Evolutionary conservation across 2,888 invertebrate species (phyloP), one percentile per base, ranked within the genome.

Genomic region (Spisula subtruncata): DNA sequence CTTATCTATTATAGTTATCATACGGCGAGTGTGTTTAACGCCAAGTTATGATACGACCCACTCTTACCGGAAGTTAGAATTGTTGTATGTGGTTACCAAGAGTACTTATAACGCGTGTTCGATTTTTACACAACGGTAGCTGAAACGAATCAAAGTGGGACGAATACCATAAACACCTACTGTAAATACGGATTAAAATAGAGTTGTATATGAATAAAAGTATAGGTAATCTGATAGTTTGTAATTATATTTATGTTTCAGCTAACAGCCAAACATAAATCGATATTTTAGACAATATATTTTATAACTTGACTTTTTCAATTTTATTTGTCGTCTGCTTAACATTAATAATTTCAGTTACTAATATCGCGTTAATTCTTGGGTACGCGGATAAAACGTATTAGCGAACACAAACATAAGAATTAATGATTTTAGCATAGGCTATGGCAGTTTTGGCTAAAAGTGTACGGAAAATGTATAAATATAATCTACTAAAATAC

Each of bases 1-100:
- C 25, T 81, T 81, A 46, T 81, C 25, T 46, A n/a, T 14, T 46
- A 48, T 20, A 81, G 32, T 35, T 35, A 75, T 35, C 29, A 18
- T 75, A 35, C 16, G 25, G 25, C 81, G 81, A 48, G 14, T 46
- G n/a, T 81, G 20, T 48, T 41, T 14, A 35, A 81, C 25, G 35
- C 16, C 75, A 35, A 35, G 2, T 35, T 75, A 32, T 75, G 35
- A 75, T 75, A 75, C 75, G 16, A 75, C 16, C 60, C 80, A 75
- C 71, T n/a, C 41, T 81, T 60, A 92, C 86, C 90, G 90, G 92
- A 92, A 88, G 89, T 92, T 71, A 51, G 81, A 18, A 89, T 92
- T 92, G 92, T 92, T 92, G 90, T 90, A 86, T 92, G 85, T 92
- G 85, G 92, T 92, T 86, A 92, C 92, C 88, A 80, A 88, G 87